A percentile compares a stretch with the other conserved stretches of the same genome.
phyloP scores from a whole-genome alignment of 2,888 invertebrate species.

The Papilio gigon region DNA sequence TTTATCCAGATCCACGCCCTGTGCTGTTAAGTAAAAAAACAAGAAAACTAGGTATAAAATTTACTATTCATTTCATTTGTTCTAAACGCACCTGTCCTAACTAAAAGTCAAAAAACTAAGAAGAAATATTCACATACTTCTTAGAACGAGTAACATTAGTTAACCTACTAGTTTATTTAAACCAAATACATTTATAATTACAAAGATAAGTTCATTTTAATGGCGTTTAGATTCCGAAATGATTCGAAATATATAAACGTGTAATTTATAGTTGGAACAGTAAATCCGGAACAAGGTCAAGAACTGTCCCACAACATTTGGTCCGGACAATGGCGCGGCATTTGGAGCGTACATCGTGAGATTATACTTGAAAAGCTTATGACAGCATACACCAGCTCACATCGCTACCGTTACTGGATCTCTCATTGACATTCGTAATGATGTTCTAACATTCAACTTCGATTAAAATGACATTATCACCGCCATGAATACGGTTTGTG shows the following conservation, averaged over 20 bases:
- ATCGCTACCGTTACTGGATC: conserved; percentile 42
- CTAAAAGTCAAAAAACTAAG: too few species aligned
- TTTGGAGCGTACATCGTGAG: conserved; percentile 68
- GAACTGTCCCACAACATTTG: conserved; percentile 70
- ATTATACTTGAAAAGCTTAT: conserved; percentile 68
- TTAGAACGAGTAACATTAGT: background rate
- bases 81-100: too few species aligned
- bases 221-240: conserved; percentile 43
- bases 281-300: conserved; percentile 76
- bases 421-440: conserved; percentile 20
- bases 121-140: background rate
- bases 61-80: too few species aligned
- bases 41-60: too few species aligned
- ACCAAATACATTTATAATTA: conserved; percentile 19
- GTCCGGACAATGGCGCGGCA: conserved; percentile 69
- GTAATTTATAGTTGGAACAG: conserved; percentile 45
- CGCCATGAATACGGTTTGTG: conserved; percentile 24
- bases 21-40: too few species aligned
- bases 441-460: conserved; percentile 17
- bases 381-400: conserved; percentile 47
- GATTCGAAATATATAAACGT: conserved; percentile 49
- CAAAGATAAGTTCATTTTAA: conserved; percentile 26
- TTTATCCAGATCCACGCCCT: too few species aligned
- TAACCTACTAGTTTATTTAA: background rate
- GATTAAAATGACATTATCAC: conserved; percentile 31